Percentiles rank a stretch among this genome's conserved stretches.
These are phyloP conservation scores for Pavo muticus DNA, from an alignment of 2,113 vertebrate genomes.

Conservation along the genomic window DNA sequence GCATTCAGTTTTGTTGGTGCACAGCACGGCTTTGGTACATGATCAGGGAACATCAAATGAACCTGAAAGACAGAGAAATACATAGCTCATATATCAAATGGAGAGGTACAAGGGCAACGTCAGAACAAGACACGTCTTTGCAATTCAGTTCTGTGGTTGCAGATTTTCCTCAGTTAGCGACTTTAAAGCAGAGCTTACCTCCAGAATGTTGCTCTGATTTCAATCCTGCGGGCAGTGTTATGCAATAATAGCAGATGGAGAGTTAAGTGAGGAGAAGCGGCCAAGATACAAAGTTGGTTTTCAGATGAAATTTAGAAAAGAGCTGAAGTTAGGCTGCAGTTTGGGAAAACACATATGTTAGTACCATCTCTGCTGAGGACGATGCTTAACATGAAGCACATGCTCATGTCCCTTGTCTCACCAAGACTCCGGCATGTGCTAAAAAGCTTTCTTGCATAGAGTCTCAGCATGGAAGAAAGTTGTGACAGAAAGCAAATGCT, in stretches of 20 bases:
- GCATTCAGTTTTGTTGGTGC: slow-evolving; percentile 98
- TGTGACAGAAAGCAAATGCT: background rate
- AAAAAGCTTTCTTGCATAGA: background rate
- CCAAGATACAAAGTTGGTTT: background rate
- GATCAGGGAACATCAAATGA: slow-evolving; percentile 99
- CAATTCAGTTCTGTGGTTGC: background rate
- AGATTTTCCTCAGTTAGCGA: background rate
- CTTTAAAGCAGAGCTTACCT: slow-evolving; percentile 39
- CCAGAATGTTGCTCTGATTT: slow-evolving; percentile 37
- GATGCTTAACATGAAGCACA: background rate
- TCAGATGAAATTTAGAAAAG: slow-evolving; percentile 13
- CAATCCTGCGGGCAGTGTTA: background rate
- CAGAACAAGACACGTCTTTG: slow-evolving; percentile 21
- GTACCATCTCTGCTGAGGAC: background rate
- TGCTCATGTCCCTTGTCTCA: background rate
- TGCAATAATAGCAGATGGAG: background rate
- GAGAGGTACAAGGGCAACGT: background rate
- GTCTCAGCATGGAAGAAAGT: background rate
- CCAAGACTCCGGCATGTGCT: background rate
- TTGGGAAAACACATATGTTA: background rate
- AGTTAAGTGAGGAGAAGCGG: background rate
- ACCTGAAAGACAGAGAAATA: slow-evolving; percentile 83
- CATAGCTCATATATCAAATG: slow-evolving; percentile 37
- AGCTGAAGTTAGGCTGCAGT: background rate
- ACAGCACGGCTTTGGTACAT: slow-evolving; percentile 98